Evolutionary conservation across 2,113 vertebrate species (phyloP).

Genomic region (Potamarius usumacintae): DNA sequence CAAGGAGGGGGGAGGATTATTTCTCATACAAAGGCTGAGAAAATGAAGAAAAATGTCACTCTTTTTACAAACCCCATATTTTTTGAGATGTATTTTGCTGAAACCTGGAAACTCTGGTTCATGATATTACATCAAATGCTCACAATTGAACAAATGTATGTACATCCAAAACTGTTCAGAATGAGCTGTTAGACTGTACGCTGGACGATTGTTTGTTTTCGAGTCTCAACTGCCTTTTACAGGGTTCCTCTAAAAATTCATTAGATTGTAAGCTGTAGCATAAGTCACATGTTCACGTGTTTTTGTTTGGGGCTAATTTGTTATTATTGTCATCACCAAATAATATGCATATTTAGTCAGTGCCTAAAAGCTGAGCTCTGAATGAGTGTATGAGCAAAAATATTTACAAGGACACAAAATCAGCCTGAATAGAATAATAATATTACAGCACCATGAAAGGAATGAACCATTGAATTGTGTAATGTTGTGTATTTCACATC

Average conservation of each 20-base stretch:
- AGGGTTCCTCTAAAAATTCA: neutral
- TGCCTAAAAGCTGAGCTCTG: no score
- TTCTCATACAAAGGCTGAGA: neutral
- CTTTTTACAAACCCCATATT: neutral
- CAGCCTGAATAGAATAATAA: no score
- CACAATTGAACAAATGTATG: neutral
- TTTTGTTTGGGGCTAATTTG: neutral
- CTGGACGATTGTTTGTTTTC: no score
- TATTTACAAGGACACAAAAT: no score
- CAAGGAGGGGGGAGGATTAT: neutral
- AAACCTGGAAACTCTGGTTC: neutral
- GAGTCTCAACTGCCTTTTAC: neutral
- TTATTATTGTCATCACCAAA: neutral
- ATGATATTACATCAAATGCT: neutral
- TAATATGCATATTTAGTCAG: no score
- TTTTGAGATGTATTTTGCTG: neutral
- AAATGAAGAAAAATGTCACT: neutral
- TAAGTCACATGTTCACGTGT: neutral
- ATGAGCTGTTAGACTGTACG: neutral
- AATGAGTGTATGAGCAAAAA: no score
- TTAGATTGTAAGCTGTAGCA: neutral
- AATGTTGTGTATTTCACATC: no score
- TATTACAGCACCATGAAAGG: no score
- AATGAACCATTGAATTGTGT: no score
- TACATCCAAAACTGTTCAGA: neutral